phyloP scores from a whole-genome alignment of 2,113 vertebrate genomes.

The Myxocyprinus asiaticus region DNA sequence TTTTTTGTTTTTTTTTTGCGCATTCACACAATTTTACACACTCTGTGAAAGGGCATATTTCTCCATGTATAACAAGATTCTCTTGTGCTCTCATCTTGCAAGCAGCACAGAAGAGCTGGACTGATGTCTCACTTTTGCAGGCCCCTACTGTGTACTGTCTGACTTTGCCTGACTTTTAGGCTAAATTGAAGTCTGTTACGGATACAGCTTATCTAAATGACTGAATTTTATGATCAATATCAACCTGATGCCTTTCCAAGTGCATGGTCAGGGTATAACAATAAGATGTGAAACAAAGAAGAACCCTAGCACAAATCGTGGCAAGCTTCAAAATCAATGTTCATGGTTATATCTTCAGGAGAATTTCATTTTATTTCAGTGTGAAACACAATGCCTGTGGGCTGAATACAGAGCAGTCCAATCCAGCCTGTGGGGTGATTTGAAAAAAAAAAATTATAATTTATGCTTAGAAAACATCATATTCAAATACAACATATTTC shows the following conservation, averaged over 20 bases:
- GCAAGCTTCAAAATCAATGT: background rate
- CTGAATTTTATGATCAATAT: background rate
- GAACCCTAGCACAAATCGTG: background rate
- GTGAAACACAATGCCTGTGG: no score
- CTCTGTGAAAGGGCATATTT: constrained; percentile 13
- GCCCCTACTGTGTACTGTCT: background rate
- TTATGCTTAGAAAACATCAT: no score
- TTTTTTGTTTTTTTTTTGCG: constrained; percentile 13
- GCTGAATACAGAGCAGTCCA: no score
- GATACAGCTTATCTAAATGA: constrained; percentile 5
- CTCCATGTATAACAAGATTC: constrained; percentile 20
- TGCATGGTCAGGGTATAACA: background rate
- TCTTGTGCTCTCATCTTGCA: constrained; percentile 35
- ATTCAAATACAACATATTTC: no score
- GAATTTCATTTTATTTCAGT: background rate
- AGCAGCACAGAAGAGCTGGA: constrained; percentile 9
- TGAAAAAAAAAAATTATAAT: no score
- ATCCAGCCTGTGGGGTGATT: no score
- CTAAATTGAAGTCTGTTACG: background rate
- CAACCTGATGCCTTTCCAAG: background rate
- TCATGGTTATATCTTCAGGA: background rate
- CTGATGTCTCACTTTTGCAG: constrained; percentile 29
- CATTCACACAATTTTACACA: constrained; percentile 28
- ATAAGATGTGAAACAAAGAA: background rate
- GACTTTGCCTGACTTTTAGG: constrained; percentile 22